Evolutionary conservation across 2,888 invertebrate genomes (phyloP).

Genomic region (Spodoptera littoralis): DNA sequence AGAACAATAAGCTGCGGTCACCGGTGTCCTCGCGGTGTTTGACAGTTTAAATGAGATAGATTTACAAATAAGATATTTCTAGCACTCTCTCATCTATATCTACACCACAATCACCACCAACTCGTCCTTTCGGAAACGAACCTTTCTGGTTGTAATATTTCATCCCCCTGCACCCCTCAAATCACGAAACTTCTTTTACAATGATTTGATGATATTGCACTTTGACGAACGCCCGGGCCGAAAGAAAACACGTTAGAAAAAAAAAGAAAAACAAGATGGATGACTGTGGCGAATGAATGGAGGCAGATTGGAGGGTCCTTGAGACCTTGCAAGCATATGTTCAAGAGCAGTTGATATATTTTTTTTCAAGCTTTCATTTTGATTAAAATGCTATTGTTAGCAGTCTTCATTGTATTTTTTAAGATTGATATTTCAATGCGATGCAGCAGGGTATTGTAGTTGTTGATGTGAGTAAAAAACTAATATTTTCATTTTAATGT

Average conservation of each 20-base stretch:
- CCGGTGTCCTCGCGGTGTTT: too few relatives aligned
- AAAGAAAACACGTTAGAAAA: conserved; percentile 63
- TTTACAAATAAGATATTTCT: conserved; percentile 1
- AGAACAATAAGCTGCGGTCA: too few relatives aligned
- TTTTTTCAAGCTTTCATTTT: conserved; percentile 66
- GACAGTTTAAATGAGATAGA: too few relatives aligned
- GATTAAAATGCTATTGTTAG: conserved; percentile 67
- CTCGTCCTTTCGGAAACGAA: conserved; percentile 76
- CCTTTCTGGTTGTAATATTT: conserved; percentile 85
- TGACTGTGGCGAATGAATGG: conserved; percentile 67
- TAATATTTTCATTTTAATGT: too few relatives aligned
- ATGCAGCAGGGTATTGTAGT: conserved; percentile 7
- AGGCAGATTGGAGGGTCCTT: conserved; percentile 58
- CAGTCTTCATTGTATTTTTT: conserved; percentile 27
- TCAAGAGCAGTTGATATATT: conserved; percentile 31
- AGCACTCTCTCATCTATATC: conserved; percentile 48
- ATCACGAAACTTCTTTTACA: conserved; percentile 87
- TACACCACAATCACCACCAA: conserved; percentile 55
- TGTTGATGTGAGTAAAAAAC: background rate
- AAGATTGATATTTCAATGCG: conserved; percentile 10
- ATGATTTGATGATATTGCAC: conserved; percentile 89
- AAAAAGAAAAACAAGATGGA: conserved; percentile 82
- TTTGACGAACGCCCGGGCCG: conserved; percentile 78
- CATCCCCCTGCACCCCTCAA: conserved; percentile 78
- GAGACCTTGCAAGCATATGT: conserved; percentile 49